Percentiles rank a stretch among this genome's conserved stretches.
These are phyloP conservation scores for Anguilla marmorata DNA, from an alignment of 2,797 vertebrate species.

Conservation along the genomic window DNA sequence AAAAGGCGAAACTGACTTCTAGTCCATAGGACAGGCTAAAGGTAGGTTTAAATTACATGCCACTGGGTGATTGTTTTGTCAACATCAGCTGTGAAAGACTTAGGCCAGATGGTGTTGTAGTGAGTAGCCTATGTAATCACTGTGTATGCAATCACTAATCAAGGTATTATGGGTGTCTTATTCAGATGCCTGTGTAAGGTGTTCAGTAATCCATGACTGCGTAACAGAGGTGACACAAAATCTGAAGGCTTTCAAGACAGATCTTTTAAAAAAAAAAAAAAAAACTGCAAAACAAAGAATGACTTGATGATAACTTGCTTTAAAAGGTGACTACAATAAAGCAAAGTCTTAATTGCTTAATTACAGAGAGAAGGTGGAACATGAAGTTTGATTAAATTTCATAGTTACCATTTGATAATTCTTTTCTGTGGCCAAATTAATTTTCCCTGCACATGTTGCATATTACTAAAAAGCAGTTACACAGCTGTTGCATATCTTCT, in stretches of 20 bases:
- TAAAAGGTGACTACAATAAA: not conserved
- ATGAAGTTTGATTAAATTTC: not conserved
- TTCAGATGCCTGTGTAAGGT: slow-evolving; percentile 42
- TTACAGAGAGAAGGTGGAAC: not conserved
- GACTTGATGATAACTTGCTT: not conserved
- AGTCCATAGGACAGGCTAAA: not conserved
- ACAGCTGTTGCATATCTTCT: not conserved
- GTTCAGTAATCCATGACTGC: slow-evolving; percentile 55
- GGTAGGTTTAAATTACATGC: not conserved
- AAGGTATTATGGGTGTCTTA: slow-evolving; percentile 47
- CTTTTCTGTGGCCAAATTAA: not conserved
- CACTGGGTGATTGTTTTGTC: slow-evolving; percentile 25
- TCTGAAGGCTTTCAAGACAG: slow-evolving; percentile 38
- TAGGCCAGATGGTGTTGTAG: slow-evolving; percentile 15
- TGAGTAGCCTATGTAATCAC: not conserved
- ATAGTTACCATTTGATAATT: not conserved
- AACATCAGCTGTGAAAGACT: slow-evolving; percentile 37
- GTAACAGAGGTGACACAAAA: slow-evolving; percentile 40
- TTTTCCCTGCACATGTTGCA: not conserved
- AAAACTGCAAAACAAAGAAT: not conserved
- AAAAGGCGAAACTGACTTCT: not conserved
- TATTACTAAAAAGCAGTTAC: not conserved
- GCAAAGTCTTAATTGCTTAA: not conserved
- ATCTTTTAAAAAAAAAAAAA: not conserved
- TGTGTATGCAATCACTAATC: slow-evolving; percentile 39